Percentiles rank a stretch among this genome's conserved stretches.
These are phyloP conservation scores for Chaitophorus viminalis DNA, from an alignment of 2,888 invertebrate genomes.

Conservation along the genomic window DNA sequence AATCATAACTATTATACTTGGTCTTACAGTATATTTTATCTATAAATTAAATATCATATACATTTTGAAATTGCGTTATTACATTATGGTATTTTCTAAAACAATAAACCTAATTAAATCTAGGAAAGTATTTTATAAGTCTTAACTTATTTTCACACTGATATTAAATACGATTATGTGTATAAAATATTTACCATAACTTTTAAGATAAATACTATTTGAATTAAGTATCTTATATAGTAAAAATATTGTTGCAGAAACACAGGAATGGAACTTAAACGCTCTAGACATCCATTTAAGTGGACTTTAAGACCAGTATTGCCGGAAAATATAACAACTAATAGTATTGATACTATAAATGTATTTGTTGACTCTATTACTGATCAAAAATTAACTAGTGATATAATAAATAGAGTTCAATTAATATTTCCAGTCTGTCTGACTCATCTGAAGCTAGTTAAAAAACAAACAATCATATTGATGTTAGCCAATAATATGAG, in stretches of 20 bases:
- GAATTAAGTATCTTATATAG: background rate
- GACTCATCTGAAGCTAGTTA: constrained; percentile 80
- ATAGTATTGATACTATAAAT: constrained; percentile 69
- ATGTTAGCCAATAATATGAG: constrained; percentile 47
- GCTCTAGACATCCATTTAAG: background rate
- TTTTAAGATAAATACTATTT: background rate
- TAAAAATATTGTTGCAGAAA: constrained; percentile 15
- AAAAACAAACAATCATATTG: constrained; percentile 67
- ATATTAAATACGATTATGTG: background rate
- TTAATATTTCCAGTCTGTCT: constrained; percentile 72
- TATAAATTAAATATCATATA: too few relatives aligned
- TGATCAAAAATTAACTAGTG: constrained; percentile 74
- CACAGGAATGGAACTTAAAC: constrained; percentile 47
- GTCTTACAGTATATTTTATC: too few relatives aligned
- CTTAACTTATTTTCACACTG: background rate
- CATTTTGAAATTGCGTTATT: too few relatives aligned
- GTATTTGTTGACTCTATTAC: constrained; percentile 74
- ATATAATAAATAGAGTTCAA: constrained; percentile 72
- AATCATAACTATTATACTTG: too few relatives aligned
- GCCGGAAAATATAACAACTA: constrained; percentile 70
- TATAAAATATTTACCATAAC: background rate
- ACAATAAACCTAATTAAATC: too few relatives aligned
- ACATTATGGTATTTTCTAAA: too few relatives aligned
- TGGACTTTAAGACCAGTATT: constrained; percentile 69
- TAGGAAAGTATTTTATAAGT: too few relatives aligned